phyloP scores from a whole-genome alignment of 2,797 vertebrate genomes.

The Scarus forsteni region DNA sequence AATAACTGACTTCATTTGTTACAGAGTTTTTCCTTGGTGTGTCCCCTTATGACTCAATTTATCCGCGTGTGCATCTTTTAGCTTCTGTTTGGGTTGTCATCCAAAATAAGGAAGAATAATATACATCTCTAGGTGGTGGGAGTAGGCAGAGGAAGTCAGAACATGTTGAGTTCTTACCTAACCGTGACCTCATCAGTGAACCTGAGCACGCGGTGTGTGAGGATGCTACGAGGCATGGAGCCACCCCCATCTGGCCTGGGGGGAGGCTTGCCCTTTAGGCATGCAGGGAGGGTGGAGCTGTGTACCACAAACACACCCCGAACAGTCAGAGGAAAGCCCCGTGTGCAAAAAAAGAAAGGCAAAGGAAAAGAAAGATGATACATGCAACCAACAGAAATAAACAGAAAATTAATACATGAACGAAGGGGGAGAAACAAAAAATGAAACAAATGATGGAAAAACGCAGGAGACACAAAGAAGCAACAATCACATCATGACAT shows the following conservation, averaged over 20 bases:
- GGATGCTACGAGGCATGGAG: slow-evolving; percentile 81
- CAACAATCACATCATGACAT: background rate
- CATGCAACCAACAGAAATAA: slow-evolving; percentile 47
- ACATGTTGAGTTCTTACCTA: slow-evolving; percentile 85
- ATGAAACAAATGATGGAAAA: background rate
- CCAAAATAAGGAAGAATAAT: background rate
- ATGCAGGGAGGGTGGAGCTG: slow-evolving; percentile 93
- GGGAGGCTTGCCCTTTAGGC: slow-evolving; percentile 87
- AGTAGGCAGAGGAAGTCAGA: background rate
- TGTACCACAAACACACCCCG: slow-evolving; percentile 53
- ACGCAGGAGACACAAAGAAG: slow-evolving; percentile 12
- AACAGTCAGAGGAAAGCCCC: slow-evolving; percentile 34
- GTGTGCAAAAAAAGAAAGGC: slow-evolving; percentile 63
- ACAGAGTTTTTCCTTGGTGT: background rate
- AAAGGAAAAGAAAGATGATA: slow-evolving; percentile 57
- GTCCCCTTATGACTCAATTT: background rate
- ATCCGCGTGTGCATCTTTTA: slow-evolving; percentile 11
- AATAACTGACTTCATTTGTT: background rate
- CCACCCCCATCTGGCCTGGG: slow-evolving; percentile 83
- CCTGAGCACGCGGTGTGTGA: slow-evolving; percentile 85
- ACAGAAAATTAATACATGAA: slow-evolving; percentile 16
- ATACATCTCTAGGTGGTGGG: background rate
- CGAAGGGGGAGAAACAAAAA: slow-evolving; percentile 1
- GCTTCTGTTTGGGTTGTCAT: slow-evolving; percentile 10
- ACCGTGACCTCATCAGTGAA: slow-evolving; percentile 88